Evolutionary conservation across 1,140 invertebrate genomes (phyloP).

Genomic region (Nilaparvata lugens): DNA sequence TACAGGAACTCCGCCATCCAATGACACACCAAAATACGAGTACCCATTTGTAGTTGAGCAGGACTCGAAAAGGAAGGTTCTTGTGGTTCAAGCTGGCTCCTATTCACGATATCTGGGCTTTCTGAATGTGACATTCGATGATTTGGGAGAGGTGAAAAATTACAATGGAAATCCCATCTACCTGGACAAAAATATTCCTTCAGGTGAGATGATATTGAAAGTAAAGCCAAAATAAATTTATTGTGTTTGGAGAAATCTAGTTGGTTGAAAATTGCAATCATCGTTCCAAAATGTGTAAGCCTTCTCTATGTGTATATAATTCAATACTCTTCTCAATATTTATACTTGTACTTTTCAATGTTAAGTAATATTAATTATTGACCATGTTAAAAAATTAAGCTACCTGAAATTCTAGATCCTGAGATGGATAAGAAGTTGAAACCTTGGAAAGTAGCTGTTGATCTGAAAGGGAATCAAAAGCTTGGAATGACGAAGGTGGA

Average conservation of each 20-base stretch:
- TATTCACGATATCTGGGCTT: conserved; percentile 87
- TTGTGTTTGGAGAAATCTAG: too few relatives aligned
- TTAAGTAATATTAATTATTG: too few relatives aligned
- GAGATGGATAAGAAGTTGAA: not conserved
- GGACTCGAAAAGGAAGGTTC: conserved; percentile 55
- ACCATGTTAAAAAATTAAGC: too few relatives aligned
- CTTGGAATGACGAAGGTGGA: conserved; percentile 47
- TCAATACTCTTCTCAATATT: too few relatives aligned
- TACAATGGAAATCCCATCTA: conserved; percentile 72
- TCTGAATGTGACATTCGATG: conserved; percentile 61
- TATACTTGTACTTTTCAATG: too few relatives aligned
- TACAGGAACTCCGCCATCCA: conserved; percentile 48
- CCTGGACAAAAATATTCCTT: conserved; percentile 49
- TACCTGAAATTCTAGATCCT: not conserved
- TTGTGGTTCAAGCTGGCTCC: conserved; percentile 84
- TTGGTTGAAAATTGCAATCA: too few relatives aligned
- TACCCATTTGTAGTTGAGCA: conserved; percentile 72
- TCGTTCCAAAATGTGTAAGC: too few relatives aligned
- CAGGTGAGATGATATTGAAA: conserved; percentile 35
- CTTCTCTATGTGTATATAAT: too few relatives aligned
- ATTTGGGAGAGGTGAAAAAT: conserved; percentile 54
- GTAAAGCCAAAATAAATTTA: too few relatives aligned
- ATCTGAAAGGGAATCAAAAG: conserved; percentile 35
- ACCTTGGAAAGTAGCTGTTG: not conserved
- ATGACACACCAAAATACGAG: conserved; percentile 53